Conservation (phyloP, 2,888 invertebrate genomes). For the Drosophila anomelani region DNA sequence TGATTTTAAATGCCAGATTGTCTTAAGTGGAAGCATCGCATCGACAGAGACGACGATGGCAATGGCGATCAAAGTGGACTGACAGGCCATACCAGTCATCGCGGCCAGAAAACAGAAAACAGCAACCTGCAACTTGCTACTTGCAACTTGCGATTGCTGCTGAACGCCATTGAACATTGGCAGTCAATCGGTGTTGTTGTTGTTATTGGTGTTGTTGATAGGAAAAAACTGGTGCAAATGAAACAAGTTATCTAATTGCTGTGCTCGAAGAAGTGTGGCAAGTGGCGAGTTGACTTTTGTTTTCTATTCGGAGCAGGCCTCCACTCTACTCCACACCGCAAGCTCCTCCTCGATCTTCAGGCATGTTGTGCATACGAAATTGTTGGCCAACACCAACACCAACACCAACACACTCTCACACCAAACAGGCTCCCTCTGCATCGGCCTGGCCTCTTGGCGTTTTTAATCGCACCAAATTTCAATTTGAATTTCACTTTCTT, state of each 20-base stretch:
- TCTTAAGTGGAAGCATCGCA: constrained; percentile 61
- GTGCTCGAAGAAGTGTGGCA: constrained; percentile 76
- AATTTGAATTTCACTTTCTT: constrained; percentile 84
- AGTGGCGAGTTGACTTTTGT: constrained; percentile 79
- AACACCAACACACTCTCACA: background rate
- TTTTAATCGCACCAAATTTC: constrained; percentile 79
- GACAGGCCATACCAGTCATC: constrained; percentile 33
- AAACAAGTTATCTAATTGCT: constrained; percentile 80
- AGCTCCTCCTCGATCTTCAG: constrained; percentile 42
- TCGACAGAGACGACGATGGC: constrained; percentile 29
- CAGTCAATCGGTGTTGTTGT: constrained; percentile 68
- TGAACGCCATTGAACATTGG: constrained; percentile 79
- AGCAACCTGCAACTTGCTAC: constrained; percentile 24
- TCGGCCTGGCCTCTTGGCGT: constrained; percentile 63
- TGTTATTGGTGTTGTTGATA: constrained; percentile 32
- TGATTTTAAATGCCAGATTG: constrained; percentile 73
- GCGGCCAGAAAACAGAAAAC: constrained; percentile 22
- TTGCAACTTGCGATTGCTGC: constrained; percentile 45
- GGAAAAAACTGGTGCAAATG: constrained; percentile 75
- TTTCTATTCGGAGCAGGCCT: constrained; percentile 70
- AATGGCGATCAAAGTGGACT: constrained; percentile 26
- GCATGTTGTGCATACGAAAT: constrained; percentile 76
- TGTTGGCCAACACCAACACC: constrained; percentile 54
- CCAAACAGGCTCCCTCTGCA: constrained; percentile 57
- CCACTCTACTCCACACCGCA: constrained; percentile 32